Base-by-base conservation (phyloP, 2,113 vertebrate genomes). In the Sinocyclocheilus anshuiensis region DNA sequence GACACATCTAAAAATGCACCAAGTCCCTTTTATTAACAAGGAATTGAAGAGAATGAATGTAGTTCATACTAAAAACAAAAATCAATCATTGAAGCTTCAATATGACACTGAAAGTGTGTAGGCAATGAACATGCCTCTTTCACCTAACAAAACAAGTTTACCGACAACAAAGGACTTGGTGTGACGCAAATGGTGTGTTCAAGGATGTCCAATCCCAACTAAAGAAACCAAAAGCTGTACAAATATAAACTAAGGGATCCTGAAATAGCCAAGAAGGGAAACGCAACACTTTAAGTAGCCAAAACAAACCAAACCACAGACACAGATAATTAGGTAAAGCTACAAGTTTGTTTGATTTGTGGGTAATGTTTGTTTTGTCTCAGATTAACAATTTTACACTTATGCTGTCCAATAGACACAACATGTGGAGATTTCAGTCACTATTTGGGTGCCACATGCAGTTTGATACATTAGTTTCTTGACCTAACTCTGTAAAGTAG, bases 301-400 rank as follows among this genome's bases (percentile, higher is more conserved):
- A 53, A 69, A 69, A 67, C 80, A 69, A 69, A 81, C 2, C 24
- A 83, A 72, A n/a, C 81, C 7, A 16, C 29, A 83, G 24, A 26
- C 65, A 83, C 48, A 36, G 45, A 48, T 48, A 50, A 50, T 50
- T 50, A 50, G 48, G 48, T 1, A 48, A 11, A 48, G 45, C 45
- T 39, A 11, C 29, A 36, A 13, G 10, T n/a, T 55, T 4, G 16
- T 15, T n/a, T 72, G 15, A 12, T n/a, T 82, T 8, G 33, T 22
- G 18, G 29, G 57, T 39, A 80, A 42, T 1, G 12, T 53, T 69
- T 82, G 63, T 69, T 69, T 57, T 24, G 81, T 74, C 81, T 74
- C 12, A 24, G 13, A 83, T 74, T 18, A 20, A 67, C 15, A 18
- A 69, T 48, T 72, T 57, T 74, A 13, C 29, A 83, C 53, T 48